These are phyloP conservation scores for Syngnathus typhle DNA, from an alignment of 2,113 vertebrate species.

Conservation along the genomic window DNA sequence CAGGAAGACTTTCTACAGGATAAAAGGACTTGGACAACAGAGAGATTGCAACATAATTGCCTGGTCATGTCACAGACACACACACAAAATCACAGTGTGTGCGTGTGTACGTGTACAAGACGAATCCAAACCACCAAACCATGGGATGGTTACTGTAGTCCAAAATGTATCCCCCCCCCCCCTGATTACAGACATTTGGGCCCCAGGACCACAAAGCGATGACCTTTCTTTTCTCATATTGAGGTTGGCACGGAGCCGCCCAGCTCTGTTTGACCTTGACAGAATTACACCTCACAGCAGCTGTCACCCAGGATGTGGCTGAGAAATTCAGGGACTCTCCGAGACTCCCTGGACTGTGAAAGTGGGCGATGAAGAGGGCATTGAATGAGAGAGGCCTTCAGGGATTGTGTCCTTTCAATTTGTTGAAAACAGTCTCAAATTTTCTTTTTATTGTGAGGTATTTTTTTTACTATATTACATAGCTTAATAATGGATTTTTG, in stretches of 20 bases:
- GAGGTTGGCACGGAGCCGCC: slow-evolving; percentile 24
- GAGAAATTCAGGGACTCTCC: slow-evolving; percentile 55
- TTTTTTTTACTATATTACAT: no score
- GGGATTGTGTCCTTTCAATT: slow-evolving; percentile 13
- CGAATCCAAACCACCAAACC: slow-evolving; percentile 26
- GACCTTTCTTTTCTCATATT: slow-evolving; percentile 17
- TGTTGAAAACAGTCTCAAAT: background rate
- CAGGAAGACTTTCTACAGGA: background rate
- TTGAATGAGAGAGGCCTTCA: background rate
- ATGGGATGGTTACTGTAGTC: slow-evolving; percentile 31
- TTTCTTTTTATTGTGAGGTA: no score
- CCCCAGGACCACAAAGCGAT: background rate
- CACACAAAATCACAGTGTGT: slow-evolving; percentile 19
- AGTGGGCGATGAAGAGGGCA: slow-evolving; percentile 21
- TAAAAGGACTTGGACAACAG: slow-evolving; percentile 14
- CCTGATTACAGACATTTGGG: slow-evolving; percentile 22
- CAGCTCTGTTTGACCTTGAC: slow-evolving; percentile 24
- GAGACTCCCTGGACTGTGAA: slow-evolving; percentile 16
- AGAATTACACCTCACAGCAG: slow-evolving; percentile 32
- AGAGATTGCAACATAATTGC: slow-evolving; percentile 21
- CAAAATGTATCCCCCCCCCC: slow-evolving; percentile 38
- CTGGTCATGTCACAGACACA: slow-evolving; percentile 12
- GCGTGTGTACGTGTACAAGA: slow-evolving; percentile 6
- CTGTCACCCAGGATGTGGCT: slow-evolving; percentile 40
- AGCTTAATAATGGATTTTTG: no score